Evolutionary conservation across 1,140 invertebrate species (phyloP).

Genomic region (Anadara kagoshimensis): DNA sequence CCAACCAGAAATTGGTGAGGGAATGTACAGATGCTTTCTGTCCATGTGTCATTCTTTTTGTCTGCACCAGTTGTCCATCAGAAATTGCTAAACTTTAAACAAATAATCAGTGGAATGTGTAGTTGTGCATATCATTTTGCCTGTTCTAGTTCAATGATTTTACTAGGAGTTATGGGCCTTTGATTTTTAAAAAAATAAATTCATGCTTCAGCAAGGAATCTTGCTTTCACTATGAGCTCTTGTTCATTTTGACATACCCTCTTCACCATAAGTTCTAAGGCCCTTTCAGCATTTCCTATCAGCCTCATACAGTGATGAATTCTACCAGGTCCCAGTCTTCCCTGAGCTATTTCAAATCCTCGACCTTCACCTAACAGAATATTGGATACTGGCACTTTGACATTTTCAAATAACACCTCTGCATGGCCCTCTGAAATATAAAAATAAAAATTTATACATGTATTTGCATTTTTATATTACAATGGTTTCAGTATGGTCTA

Average conservation of each 20-base stretch:
- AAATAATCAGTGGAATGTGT: too few relatives aligned
- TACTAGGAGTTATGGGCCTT: too few relatives aligned
- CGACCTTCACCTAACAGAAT: slow-evolving; percentile 75
- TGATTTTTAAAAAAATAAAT: too few relatives aligned
- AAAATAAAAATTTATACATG: background rate
- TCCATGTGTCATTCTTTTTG: too few relatives aligned
- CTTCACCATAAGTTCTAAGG: slow-evolving; percentile 72
- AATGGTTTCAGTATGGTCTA: background rate
- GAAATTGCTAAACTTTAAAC: too few relatives aligned
- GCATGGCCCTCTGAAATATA: slow-evolving; percentile 70
- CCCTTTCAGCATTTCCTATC: slow-evolving; percentile 73
- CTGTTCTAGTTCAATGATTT: too few relatives aligned
- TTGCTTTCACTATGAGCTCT: too few relatives aligned
- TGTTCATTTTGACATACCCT: slow-evolving; percentile 70
- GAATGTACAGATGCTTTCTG: too few relatives aligned
- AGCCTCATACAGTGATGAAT: slow-evolving; percentile 77
- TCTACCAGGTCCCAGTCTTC: slow-evolving; percentile 74
- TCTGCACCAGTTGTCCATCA: too few relatives aligned
- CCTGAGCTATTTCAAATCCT: slow-evolving; percentile 76
- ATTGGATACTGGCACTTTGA: slow-evolving; percentile 71
- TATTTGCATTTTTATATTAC: background rate
- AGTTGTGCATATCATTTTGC: too few relatives aligned
- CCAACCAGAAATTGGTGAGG: too few relatives aligned
- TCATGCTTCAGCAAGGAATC: too few relatives aligned
- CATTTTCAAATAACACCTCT: slow-evolving; percentile 75